Conservation (phyloP, 2,888 invertebrate genomes). For the Drosophila recens region DNA sequence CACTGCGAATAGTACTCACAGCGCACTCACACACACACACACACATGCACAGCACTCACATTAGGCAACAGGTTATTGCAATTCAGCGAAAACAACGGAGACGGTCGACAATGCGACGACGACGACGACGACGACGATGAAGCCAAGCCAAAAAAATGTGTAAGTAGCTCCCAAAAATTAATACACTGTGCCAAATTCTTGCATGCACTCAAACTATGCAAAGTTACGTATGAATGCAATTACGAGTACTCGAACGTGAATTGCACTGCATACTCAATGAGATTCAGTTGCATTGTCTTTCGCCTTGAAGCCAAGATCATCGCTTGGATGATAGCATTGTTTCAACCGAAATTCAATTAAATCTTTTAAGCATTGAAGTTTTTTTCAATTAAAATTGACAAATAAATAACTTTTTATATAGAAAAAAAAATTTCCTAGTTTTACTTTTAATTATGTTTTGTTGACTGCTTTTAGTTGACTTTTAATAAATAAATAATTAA, state of each 20-base stretch:
- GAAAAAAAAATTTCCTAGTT: too few species aligned
- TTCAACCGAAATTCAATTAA: background rate
- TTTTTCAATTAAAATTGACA: too few species aligned
- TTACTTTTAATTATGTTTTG: too few species aligned
- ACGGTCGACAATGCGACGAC: slow-evolving; percentile 61
- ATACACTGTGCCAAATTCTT: slow-evolving; percentile 70
- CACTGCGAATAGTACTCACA: slow-evolving; percentile 32
- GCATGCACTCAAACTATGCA: slow-evolving; percentile 26
- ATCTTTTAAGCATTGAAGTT: background rate
- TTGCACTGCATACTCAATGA: slow-evolving; percentile 2
- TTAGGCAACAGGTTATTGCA: slow-evolving; percentile 83
- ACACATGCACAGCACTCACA: slow-evolving; percentile 45
- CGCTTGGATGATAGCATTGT: background rate
- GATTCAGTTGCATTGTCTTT: slow-evolving; percentile 18
- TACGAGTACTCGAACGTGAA: background rate
- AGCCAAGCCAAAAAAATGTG: slow-evolving; percentile 39
- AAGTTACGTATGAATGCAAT: slow-evolving; percentile 7
- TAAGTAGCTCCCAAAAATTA: slow-evolving; percentile 75
- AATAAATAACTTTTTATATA: too few species aligned
- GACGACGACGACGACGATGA: slow-evolving; percentile 36
- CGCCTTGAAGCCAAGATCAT: background rate
- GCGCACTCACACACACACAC: slow-evolving; percentile 1
- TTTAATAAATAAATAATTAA: too few species aligned
- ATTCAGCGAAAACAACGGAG: slow-evolving; percentile 76
- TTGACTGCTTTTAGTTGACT: too few species aligned